Conservation (phyloP, 2,113 vertebrate genomes). For the Oenanthe melanoleuca region DNA sequence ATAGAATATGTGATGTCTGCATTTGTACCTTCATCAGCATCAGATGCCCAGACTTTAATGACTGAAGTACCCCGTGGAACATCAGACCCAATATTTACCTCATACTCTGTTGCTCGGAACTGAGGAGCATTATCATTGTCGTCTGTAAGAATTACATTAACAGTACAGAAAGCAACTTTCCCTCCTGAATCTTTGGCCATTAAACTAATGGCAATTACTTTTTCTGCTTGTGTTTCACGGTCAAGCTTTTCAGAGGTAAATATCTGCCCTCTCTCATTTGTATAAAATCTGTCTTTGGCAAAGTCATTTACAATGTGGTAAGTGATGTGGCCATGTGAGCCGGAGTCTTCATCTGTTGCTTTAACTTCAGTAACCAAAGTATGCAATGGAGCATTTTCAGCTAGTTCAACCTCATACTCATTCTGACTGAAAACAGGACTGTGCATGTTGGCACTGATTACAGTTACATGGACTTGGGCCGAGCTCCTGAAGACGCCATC, state of each 20-base stretch:
- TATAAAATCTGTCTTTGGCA: slow-evolving; percentile 91
- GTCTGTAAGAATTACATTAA: slow-evolving; percentile 96
- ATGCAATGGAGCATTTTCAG: slow-evolving; percentile 88
- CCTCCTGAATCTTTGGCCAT: slow-evolving; percentile 93
- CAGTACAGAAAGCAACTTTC: slow-evolving; percentile 90
- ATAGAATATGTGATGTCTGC: slow-evolving; percentile 90
- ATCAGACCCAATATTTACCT: slow-evolving; percentile 85
- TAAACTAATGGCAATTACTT: slow-evolving; percentile 89
- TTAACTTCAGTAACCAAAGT: slow-evolving; percentile 86
- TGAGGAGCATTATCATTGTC: slow-evolving; percentile 94
- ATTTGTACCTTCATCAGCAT: slow-evolving; percentile 95
- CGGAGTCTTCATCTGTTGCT: slow-evolving; percentile 88
- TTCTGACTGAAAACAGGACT: slow-evolving; percentile 88
- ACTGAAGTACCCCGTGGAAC: slow-evolving; percentile 86
- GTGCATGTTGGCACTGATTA: slow-evolving; percentile 91
- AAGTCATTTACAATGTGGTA: slow-evolving; percentile 94
- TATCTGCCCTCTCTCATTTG: slow-evolving; percentile 87
- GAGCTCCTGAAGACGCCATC: slow-evolving; percentile 95
- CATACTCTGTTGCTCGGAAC: slow-evolving; percentile 89
- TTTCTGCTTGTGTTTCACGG: slow-evolving; percentile 88
- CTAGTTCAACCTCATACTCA: slow-evolving; percentile 91
- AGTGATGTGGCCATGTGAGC: slow-evolving; percentile 82
- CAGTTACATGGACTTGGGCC: slow-evolving; percentile 80
- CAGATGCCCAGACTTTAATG: slow-evolving; percentile 88
- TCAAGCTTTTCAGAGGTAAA: slow-evolving; percentile 90